A percentile compares a stretch with the other conserved stretches of the same genome.
Evolutionary conservation across 2,113 vertebrate species (phyloP).

Genomic region (Gadus macrocephalus): DNA sequence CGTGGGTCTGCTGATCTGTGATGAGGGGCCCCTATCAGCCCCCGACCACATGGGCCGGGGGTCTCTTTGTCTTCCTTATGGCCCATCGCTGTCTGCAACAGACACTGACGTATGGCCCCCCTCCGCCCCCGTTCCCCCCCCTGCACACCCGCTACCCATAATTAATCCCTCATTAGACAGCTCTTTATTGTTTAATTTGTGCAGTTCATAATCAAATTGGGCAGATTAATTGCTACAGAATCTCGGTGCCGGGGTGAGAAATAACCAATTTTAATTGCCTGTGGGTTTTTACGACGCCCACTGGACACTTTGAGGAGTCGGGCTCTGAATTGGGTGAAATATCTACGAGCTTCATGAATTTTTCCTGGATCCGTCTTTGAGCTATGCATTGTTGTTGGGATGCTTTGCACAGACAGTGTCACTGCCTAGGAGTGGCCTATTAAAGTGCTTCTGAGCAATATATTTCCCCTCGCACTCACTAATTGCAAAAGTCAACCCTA

Average conservation of each 20-base stretch:
- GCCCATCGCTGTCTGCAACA: conserved; percentile 79
- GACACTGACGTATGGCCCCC: conserved; percentile 85
- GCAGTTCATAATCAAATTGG: conserved; percentile 99
- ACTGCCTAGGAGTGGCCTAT: conserved; percentile 86
- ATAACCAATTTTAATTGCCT: conserved; percentile 81
- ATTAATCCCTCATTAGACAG: conserved; percentile 99
- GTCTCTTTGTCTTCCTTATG: conserved; percentile 90
- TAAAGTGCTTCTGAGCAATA: conserved; percentile 85
- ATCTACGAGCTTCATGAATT: conserved; percentile 68
- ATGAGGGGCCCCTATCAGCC: conserved; percentile 90
- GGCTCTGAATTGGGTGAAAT: conserved; percentile 79
- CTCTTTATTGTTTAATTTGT: conserved; percentile 99
- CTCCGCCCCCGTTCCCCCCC: conserved; percentile 73
- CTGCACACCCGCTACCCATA: conserved; percentile 85
- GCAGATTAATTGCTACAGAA: conserved; percentile 98
- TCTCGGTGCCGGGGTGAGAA: conserved; percentile 90
- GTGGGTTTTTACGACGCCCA: conserved; percentile 35
- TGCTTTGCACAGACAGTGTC: conserved; percentile 75
- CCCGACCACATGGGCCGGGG: conserved; percentile 86
- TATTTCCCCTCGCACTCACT: conserved; percentile 79
- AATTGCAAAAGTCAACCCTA: conserved; percentile 74
- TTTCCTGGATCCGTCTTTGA: conserved; percentile 74
- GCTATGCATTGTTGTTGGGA: conserved; percentile 79
- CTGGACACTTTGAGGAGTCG: conserved; percentile 70
- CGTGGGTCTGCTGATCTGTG: conserved; percentile 98